Evolutionary conservation across 2,113 vertebrate species (phyloP), one percentile per base, ranked within the genome.

Genomic region (Gila orcuttii): DNA sequence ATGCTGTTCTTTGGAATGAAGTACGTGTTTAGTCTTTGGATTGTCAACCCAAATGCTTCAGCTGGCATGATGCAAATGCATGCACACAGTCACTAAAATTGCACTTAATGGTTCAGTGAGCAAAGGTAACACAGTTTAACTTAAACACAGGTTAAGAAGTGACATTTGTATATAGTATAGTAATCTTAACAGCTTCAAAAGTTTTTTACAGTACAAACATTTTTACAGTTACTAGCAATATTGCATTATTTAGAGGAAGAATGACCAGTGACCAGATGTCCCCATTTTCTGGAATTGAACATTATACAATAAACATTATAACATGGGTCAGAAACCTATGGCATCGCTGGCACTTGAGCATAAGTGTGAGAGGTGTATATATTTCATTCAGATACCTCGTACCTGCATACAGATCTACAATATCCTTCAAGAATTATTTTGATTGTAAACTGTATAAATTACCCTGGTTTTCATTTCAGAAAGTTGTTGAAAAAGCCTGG

Each of bases 21-120:
- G 68, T 59, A 31, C 33, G 28, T 73, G 47, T 73, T 83, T 75
- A 66, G 31, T 83, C 60, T 79, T 84, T 75, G 71, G 71, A 75
- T 75, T 75, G 42, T 80, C 13, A 79, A 28, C 42, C 69, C 66
- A 79, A 79, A 39, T 50, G 36, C 15, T 64, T 62, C 23, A 28
- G 59, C 36, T 80, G 33, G 55, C 57, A 82, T 68, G 45, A 50
- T 25, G 42, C 71, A 47, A 39, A 74, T 74, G 23, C 71, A 74
- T 25, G 42, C 23, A 74, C 71, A 74, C 12, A 13, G 36, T 6
- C 12, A 47, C 23, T 74, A 75, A 75, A 42, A 47, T 28, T 75
- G 42, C 15, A 74, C 42, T 74, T 74, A 11, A 23, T 39, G 68
- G 33, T 23, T 23, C 33, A 23, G 8, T 57, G 6, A 42, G 6